Evolutionary conservation across 2,888 invertebrate genomes (phyloP).

Genomic region (Andrena bicolor): DNA sequence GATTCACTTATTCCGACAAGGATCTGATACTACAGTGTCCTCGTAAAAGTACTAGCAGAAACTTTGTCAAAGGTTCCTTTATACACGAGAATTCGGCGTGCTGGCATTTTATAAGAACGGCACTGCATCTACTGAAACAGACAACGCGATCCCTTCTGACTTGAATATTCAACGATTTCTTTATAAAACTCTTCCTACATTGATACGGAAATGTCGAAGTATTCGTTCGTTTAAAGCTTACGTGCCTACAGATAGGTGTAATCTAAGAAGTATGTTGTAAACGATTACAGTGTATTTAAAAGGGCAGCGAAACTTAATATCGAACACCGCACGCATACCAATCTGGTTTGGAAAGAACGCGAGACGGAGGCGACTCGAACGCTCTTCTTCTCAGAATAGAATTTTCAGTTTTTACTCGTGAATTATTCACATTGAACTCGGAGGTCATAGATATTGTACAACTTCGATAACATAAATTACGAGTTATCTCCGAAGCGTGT

Average conservation of each 20-base stretch:
- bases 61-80: slow-evolving; percentile 14
- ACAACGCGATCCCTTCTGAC: not conserved
- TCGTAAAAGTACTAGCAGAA: slow-evolving; percentile 5
- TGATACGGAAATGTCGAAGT: not conserved
- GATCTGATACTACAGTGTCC: slow-evolving; percentile 11
- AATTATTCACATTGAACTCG: slow-evolving; percentile 39
- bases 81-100: not conserved
- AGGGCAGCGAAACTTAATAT: not conserved
- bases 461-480: slow-evolving; percentile 73
- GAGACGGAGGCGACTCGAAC: not conserved
- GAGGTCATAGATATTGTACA: slow-evolving; percentile 69
- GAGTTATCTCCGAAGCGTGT: slow-evolving; percentile 69
- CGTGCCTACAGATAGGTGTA: not conserved
- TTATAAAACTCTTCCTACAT: not conserved
- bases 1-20: slow-evolving; percentile 13
- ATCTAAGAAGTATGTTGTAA: not conserved
- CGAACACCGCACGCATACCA: not conserved
- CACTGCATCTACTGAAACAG: not conserved
- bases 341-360: slow-evolving; percentile 1
- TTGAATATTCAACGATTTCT: slow-evolving; percentile 15
- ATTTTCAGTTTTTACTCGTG: slow-evolving; percentile 50
- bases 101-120: slow-evolving; percentile 12
- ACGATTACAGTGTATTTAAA: slow-evolving; percentile 7
- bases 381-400: slow-evolving; percentile 25
- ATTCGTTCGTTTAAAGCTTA: not conserved